Conservation (phyloP, 2,888 invertebrate species). For the Epistrophe grossulariae region DNA sequence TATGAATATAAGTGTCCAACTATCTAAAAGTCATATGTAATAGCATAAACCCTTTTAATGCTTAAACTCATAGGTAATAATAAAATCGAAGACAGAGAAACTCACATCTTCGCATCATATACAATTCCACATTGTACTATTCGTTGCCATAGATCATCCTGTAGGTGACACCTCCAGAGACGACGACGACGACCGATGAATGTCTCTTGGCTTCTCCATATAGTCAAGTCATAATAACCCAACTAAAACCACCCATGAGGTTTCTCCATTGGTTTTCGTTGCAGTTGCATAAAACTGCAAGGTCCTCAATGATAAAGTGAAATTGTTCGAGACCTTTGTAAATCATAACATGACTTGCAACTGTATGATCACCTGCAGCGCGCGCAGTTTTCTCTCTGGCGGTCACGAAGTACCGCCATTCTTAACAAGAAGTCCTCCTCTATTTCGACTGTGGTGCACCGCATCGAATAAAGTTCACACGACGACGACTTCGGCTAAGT, state of each 20-base stretch:
- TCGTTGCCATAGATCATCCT: slow-evolving; percentile 58
- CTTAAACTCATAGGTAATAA: slow-evolving; percentile 12
- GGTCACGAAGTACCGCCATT: slow-evolving; percentile 66
- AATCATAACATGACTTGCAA: slow-evolving; percentile 72
- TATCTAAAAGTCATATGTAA: slow-evolving; percentile 23
- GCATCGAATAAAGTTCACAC: slow-evolving; percentile 69
- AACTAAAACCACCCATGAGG: slow-evolving; percentile 60
- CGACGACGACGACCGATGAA: background rate
- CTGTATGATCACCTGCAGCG: slow-evolving; percentile 74
- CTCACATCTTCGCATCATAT: slow-evolving; percentile 23
- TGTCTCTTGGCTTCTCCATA: slow-evolving; percentile 24
- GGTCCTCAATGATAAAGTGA: slow-evolving; percentile 65
- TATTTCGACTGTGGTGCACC: slow-evolving; percentile 19
- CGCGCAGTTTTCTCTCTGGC: slow-evolving; percentile 63
- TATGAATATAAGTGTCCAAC: slow-evolving; percentile 20
- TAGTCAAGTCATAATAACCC: slow-evolving; percentile 41
- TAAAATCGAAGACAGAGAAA: slow-evolving; percentile 27
- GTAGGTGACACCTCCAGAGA: slow-evolving; percentile 48
- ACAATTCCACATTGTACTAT: slow-evolving; percentile 44
- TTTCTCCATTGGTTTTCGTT: slow-evolving; percentile 31
- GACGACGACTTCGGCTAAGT: slow-evolving; percentile 54
- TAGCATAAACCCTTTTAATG: slow-evolving; percentile 8
- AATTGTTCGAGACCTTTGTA: slow-evolving; percentile 72
- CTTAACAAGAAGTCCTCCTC: slow-evolving; percentile 44
- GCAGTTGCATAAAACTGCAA: slow-evolving; percentile 28